These are phyloP conservation scores for Psephotus haematonotus DNA, from an alignment of 2,113 vertebrate species.

Conservation along the genomic window DNA sequence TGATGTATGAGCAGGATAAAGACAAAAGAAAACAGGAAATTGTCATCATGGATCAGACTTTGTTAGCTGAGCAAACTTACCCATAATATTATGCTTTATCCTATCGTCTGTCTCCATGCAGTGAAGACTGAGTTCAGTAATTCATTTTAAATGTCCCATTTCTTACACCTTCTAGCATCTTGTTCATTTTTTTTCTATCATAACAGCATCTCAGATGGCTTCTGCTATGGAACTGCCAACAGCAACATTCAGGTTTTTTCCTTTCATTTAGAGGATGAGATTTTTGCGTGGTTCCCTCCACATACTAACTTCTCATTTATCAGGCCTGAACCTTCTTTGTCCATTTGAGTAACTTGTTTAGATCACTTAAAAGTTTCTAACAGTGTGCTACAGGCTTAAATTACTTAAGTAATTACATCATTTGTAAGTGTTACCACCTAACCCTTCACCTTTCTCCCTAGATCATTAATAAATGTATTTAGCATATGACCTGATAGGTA, in stretches of 20 bases:
- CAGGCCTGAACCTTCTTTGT: not conserved
- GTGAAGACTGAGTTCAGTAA: slow-evolving; percentile 15
- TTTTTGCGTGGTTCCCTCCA: not conserved
- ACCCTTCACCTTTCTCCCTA: not conserved
- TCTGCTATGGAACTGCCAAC: slow-evolving; percentile 23
- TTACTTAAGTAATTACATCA: slow-evolving; percentile 29
- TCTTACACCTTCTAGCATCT: slow-evolving; percentile 44
- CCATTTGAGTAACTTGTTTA: not conserved
- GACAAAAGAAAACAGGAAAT: slow-evolving; percentile 51
- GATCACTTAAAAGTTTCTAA: not conserved
- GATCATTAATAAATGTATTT: slow-evolving; percentile 45
- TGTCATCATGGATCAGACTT: slow-evolving; percentile 21
- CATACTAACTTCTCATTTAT: not conserved
- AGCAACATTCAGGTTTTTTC: not conserved
- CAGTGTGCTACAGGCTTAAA: not conserved
- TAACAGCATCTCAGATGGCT: not conserved
- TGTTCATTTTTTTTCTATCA: slow-evolving; percentile 35
- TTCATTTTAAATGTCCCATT: slow-evolving; percentile 51
- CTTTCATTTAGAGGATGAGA: not conserved
- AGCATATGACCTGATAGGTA: slow-evolving; percentile 6
- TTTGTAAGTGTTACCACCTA: slow-evolving; percentile 26
- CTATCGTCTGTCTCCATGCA: not conserved
- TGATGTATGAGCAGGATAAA: slow-evolving; percentile 38
- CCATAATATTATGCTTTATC: not conserved
- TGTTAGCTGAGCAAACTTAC: not conserved